A percentile compares a stretch with the other conserved stretches of the same genome.
phyloP scores from a whole-genome alignment of 2,888 invertebrate genomes.

The Phortica okadai region DNA sequence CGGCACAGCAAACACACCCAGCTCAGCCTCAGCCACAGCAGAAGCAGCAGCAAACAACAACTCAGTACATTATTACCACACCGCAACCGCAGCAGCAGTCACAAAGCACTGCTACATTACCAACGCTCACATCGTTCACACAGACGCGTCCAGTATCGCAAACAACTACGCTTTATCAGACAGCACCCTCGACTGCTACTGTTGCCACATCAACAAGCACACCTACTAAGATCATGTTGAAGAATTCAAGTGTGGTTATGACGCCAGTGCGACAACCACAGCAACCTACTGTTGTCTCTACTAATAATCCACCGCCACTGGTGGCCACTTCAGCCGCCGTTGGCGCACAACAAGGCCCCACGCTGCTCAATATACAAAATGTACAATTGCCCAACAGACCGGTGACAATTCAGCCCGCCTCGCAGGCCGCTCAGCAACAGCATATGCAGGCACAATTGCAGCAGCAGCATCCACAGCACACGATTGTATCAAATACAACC shows the following conservation, averaged over 20 bases:
- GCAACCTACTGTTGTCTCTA: slow-evolving; percentile 57
- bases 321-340: slow-evolving; percentile 70
- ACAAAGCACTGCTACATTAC: slow-evolving; percentile 61
- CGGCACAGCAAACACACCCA: slow-evolving; percentile 41
- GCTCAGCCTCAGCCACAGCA: slow-evolving; percentile 54
- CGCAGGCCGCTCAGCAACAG: slow-evolving; percentile 75
- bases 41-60: slow-evolving; percentile 53
- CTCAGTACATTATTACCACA: slow-evolving; percentile 73
- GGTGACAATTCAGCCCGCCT: slow-evolving; percentile 76
- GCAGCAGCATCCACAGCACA: slow-evolving; percentile 72
- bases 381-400: slow-evolving; percentile 75
- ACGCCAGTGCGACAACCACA: slow-evolving; percentile 67
- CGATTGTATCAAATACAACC: slow-evolving; percentile 74
- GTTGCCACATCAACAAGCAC: slow-evolving; percentile 40
- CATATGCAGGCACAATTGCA: slow-evolving; percentile 75
- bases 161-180: slow-evolving; percentile 71
- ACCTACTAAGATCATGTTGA: slow-evolving; percentile 75
- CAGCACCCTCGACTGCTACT: slow-evolving; percentile 43
- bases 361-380: slow-evolving; percentile 75
- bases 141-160: slow-evolving; percentile 67
- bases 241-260: slow-evolving; percentile 75
- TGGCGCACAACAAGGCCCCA: slow-evolving; percentile 60
- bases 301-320: slow-evolving; percentile 74
- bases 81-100: slow-evolving; percentile 64
- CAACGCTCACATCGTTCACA: slow-evolving; percentile 73